phyloP scores from a whole-genome alignment of 1,140 invertebrate species.

The Zaprionus ornatus region DNA sequence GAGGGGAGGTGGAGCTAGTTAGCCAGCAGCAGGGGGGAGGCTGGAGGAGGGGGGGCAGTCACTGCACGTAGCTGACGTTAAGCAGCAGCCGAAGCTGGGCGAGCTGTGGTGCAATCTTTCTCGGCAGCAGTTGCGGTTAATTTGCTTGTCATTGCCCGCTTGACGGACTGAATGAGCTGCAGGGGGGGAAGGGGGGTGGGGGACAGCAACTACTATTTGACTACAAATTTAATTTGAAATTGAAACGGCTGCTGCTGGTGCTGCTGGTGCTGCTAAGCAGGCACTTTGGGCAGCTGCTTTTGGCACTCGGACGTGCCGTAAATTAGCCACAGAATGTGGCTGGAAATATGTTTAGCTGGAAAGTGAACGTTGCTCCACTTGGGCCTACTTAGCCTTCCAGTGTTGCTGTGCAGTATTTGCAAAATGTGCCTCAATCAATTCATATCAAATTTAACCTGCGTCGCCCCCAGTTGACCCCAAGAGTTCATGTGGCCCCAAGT shows the following conservation, averaged over 20 bases:
- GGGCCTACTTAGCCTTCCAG: conserved; percentile 25
- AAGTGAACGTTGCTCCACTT: conserved; percentile 51
- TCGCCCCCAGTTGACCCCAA: conserved; percentile 50
- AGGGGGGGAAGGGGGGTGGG: neutral
- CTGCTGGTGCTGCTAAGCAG: conserved; percentile 39
- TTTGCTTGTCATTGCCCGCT: conserved; percentile 81
- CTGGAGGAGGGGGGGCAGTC: conserved; percentile 1
- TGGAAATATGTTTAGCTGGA: conserved; percentile 44
- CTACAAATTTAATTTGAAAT: conserved; percentile 82
- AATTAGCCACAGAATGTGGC: conserved; percentile 63
- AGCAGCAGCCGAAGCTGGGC: conserved; percentile 21
- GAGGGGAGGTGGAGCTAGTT: conserved; percentile 1
- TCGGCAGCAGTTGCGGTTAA: conserved; percentile 73
- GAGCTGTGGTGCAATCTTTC: conserved; percentile 66
- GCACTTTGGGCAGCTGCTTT: conserved; percentile 58
- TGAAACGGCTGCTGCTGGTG: conserved; percentile 64
- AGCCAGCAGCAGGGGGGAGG: neutral
- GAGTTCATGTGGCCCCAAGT: conserved; percentile 58
- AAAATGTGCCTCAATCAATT: conserved; percentile 67
- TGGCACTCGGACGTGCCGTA: conserved; percentile 72
- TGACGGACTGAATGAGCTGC: conserved; percentile 45
- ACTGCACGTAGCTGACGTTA: conserved; percentile 29
- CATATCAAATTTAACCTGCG: conserved; percentile 73
- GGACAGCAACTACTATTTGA: conserved; percentile 58
- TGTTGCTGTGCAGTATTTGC: neutral